Evolutionary conservation across 2,797 vertebrate species (phyloP), one percentile per base, ranked within the genome.

Genomic region (Knipowitschia caucasica): DNA sequence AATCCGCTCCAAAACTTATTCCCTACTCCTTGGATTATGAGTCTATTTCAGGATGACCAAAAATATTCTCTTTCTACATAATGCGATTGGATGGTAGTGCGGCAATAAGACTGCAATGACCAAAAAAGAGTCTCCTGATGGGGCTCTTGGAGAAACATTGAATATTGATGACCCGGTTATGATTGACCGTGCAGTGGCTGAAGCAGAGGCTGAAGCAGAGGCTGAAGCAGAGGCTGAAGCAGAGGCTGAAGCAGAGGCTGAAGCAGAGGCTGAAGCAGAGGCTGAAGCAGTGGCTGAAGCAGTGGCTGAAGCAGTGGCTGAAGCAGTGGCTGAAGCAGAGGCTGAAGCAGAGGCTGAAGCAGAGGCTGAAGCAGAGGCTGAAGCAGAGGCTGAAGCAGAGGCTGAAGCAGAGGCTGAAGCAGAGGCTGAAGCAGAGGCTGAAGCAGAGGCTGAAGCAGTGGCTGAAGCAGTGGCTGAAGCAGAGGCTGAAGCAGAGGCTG

Each of bases 91-190:
- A 23, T 62, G n/a, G 38, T 56, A 51, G 40, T 26, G 4, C n/a
- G 15, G 56, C 44, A 4, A 50, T 24, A 26, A 50, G 45, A 10
- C 42, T 51, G 36, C 56, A 34, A 27, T 35, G 50, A 33, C 63
- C 23, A 44, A 53, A 69, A 52, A 35, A 7, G n/a, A 7, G 15
- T 57, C 40, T 58, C 27, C 26, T 39, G 33, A 42, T 64, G 50
- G 20, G 39, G 17, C 26, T 55, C 7, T 55, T 42, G 42, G 26
- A 43, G 49, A 62, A 72, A 73, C 64, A 77, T 68, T 78, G 62
- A 77, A 80, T 75, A 70, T 69, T 76, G 75, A 78, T 82, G 71
- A 73, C 29, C 43, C 60, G n/a, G n/a, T n/a, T n/a, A 60, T 64
- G 69, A 73, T 71, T 68, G 54, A 54, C 61, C 64, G 50, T 27